Conservation (phyloP, 2,113 vertebrate species). For the Prolemur simus region DNA sequence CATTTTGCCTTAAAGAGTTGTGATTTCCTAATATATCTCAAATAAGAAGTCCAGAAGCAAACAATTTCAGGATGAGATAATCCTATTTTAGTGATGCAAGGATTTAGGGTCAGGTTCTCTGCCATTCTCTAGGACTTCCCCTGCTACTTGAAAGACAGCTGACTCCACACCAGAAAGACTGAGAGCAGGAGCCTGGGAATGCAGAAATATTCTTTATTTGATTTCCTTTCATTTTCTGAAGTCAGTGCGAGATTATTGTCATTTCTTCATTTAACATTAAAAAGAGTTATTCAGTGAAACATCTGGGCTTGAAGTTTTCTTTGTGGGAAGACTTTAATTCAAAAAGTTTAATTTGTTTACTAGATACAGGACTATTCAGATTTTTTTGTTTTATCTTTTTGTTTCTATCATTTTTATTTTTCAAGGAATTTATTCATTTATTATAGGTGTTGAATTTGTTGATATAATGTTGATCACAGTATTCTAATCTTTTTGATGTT, state of each 20-base stretch:
- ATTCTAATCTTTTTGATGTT: background rate
- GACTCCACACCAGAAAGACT: background rate
- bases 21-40: background rate
- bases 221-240: background rate
- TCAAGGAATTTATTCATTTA: background rate
- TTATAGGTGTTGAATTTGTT: background rate
- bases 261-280: background rate
- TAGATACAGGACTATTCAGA: background rate
- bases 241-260: background rate
- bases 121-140: background rate
- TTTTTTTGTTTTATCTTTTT: background rate
- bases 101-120: background rate
- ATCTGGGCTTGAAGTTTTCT: background rate
- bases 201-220: background rate
- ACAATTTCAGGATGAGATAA: background rate
- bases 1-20: background rate
- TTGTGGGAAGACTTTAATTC: background rate
- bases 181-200: background rate
- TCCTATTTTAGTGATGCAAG: background rate
- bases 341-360: background rate
- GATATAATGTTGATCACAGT: background rate
- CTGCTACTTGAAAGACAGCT: background rate
- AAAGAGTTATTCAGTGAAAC: background rate
- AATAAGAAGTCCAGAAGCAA: background rate
- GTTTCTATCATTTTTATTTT: background rate